These are phyloP conservation scores for Leptodirus hochenwartii DNA, from an alignment of 2,888 invertebrate species.

Conservation along the genomic window DNA sequence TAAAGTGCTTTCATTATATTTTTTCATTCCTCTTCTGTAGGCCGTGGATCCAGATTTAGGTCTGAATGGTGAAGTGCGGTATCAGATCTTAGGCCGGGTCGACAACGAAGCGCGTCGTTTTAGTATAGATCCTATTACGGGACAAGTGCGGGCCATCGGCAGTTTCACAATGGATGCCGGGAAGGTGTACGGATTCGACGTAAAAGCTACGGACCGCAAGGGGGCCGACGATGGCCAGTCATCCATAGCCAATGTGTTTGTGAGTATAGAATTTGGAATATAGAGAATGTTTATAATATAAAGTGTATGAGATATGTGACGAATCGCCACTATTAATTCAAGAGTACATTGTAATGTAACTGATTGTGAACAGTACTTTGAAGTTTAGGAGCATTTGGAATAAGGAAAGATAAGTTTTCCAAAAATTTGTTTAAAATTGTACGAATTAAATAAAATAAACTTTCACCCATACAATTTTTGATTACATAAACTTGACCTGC, in stretches of 20 bases:
- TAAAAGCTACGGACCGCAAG: conserved; percentile 66
- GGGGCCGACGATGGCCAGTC: conserved; percentile 71
- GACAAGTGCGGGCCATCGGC: conserved; percentile 55
- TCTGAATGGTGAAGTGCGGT: conserved; percentile 59
- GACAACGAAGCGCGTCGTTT: conserved; percentile 60
- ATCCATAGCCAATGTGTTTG: conserved; percentile 71
- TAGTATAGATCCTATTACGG: conserved; percentile 56
- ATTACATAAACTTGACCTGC: too few relatives aligned
- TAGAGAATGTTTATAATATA: too few relatives aligned
- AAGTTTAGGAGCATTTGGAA: too few relatives aligned
- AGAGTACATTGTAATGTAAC: too few relatives aligned
- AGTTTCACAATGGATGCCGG: conserved; percentile 52
- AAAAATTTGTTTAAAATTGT: too few relatives aligned
- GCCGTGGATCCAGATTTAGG: conserved; percentile 61
- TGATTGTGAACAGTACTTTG: too few relatives aligned
- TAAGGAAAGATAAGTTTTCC: too few relatives aligned
- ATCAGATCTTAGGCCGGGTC: conserved; percentile 44
- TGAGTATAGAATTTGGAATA: too few relatives aligned
- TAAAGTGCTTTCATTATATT: conserved; percentile 1
- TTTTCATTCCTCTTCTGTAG: conserved; percentile 22
- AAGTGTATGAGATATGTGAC: too few relatives aligned
- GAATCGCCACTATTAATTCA: too few relatives aligned
- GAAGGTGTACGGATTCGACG: conserved; percentile 68
- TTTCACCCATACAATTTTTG: too few relatives aligned
- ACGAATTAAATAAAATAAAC: too few relatives aligned